These are phyloP conservation scores for Xestobium rufovillosum DNA, from an alignment of 2,888 invertebrate species.

Conservation along the genomic window DNA sequence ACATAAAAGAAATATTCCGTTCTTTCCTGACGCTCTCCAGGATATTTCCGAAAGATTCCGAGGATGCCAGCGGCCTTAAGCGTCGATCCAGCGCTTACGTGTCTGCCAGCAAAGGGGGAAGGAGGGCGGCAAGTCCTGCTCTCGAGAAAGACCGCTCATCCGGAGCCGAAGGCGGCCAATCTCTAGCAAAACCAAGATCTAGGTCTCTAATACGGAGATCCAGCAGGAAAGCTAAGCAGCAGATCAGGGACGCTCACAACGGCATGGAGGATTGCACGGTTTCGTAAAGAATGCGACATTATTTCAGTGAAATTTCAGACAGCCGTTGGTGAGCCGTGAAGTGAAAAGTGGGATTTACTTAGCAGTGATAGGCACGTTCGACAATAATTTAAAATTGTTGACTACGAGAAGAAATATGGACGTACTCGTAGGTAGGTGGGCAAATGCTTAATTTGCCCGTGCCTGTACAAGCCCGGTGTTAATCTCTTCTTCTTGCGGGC, in stretches of 20 bases:
- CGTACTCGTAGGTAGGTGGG: too few relatives aligned
- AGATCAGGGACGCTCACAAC: conserved; percentile 61
- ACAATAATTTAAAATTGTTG: too few relatives aligned
- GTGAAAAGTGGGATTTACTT: too few relatives aligned
- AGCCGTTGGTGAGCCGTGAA: too few relatives aligned
- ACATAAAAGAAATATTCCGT: conserved; percentile 73
- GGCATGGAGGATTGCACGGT: conserved; percentile 59
- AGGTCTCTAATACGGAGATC: conserved; percentile 69
- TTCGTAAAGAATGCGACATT: conserved; percentile 47
- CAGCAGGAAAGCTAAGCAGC: conserved; percentile 71
- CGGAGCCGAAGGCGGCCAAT: conserved; percentile 30
- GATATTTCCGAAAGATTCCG: conserved; percentile 55
- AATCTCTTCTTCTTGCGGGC: too few relatives aligned
- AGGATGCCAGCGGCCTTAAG: conserved; percentile 53
- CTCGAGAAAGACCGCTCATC: conserved; percentile 35
- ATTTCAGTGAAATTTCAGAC: too few relatives aligned
- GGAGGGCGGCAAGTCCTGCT: conserved; percentile 42
- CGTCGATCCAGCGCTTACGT: conserved; percentile 70
- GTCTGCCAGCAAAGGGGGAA: conserved; percentile 45
- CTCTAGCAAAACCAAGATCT: conserved; percentile 38
- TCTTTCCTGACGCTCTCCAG: conserved; percentile 70
- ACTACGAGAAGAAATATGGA: too few relatives aligned
- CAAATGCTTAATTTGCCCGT: too few relatives aligned
- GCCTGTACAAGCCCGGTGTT: too few relatives aligned
- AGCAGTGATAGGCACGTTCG: too few relatives aligned